phyloP scores from a whole-genome alignment of 2,888 invertebrate genomes.

The Phalangium opilio region DNA sequence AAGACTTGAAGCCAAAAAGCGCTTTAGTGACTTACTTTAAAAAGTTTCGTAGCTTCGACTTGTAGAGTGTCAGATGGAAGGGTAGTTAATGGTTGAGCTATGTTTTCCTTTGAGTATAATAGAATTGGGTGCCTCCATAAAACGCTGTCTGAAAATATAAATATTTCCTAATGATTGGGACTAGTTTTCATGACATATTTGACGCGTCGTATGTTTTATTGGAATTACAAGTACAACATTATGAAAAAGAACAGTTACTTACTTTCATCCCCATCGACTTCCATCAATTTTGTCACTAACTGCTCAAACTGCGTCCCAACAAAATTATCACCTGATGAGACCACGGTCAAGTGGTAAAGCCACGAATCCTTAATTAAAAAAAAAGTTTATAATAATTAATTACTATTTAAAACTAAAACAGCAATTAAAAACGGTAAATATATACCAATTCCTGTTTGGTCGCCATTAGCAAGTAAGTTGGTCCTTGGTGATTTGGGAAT shows the following conservation, averaged over 20 bases:
- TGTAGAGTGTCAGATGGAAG: conserved; percentile 75
- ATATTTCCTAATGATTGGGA: background rate
- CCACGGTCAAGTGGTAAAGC: conserved; percentile 59
- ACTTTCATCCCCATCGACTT: conserved; percentile 85
- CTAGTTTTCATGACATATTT: no score
- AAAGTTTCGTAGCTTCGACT: conserved; percentile 78
- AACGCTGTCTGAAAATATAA: conserved; percentile 27
- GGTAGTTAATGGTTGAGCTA: conserved; percentile 75
- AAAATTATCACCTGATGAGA: conserved; percentile 68
- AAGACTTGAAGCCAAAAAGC: background rate
- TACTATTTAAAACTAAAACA: no score
- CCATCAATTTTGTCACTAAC: conserved; percentile 88
- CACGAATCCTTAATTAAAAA: conserved; percentile 39
- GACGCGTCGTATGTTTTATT: no score
- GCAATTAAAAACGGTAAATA: no score
- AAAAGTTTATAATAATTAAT: no score
- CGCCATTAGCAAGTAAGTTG: conserved; percentile 81
- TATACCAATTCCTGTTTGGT: conserved; percentile 84
- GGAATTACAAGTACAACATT: conserved; percentile 3
- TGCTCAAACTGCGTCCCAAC: conserved; percentile 96
- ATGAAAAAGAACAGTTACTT: conserved; percentile 27
- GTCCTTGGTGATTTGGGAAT: conserved; percentile 80
- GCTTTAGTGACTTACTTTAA: conserved; percentile 56
- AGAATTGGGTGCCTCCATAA: conserved; percentile 86
- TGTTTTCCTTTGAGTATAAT: conserved; percentile 77